These are phyloP conservation scores for Eleutherodactylus coqui DNA, from an alignment of 2,797 vertebrate genomes.

Conservation along the genomic window DNA sequence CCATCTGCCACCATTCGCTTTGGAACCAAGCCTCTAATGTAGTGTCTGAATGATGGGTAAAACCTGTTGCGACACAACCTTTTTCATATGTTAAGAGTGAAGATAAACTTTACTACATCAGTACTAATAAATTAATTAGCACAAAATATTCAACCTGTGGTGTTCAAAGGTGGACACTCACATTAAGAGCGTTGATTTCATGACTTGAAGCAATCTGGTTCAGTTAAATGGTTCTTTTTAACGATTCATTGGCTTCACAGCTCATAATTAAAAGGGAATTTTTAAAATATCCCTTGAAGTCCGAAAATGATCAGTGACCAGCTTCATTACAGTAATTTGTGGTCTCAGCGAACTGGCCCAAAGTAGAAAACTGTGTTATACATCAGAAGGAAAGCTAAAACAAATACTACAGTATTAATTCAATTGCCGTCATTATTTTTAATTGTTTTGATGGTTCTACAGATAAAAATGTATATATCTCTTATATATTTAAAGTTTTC, in stretches of 20 bases:
- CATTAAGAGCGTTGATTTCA: neutral
- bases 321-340: constrained; percentile 23
- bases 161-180: neutral
- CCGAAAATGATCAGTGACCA: constrained; percentile 23
- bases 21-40: no score
- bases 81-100: no score
- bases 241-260: constrained; percentile 24
- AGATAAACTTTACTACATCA: no score
- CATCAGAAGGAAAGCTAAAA: constrained; percentile 12
- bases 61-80: no score
- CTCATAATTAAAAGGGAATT: constrained; percentile 38
- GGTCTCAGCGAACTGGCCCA: neutral
- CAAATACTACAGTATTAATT: constrained; percentile 7
- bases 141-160: neutral
- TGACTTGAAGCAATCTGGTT: constrained; percentile 33
- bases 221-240: constrained; percentile 13
- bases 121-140: no score
- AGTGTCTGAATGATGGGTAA: no score
- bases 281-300: constrained; percentile 29
- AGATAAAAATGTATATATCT: neutral
- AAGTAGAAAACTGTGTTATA: neutral
- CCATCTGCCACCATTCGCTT: no score
- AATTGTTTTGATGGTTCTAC: constrained; percentile 6
- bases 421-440: neutral
- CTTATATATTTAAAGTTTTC: constrained; percentile 9